Conservation (phyloP, 2,797 vertebrate genomes). For the Onychomys arenicola region DNA sequence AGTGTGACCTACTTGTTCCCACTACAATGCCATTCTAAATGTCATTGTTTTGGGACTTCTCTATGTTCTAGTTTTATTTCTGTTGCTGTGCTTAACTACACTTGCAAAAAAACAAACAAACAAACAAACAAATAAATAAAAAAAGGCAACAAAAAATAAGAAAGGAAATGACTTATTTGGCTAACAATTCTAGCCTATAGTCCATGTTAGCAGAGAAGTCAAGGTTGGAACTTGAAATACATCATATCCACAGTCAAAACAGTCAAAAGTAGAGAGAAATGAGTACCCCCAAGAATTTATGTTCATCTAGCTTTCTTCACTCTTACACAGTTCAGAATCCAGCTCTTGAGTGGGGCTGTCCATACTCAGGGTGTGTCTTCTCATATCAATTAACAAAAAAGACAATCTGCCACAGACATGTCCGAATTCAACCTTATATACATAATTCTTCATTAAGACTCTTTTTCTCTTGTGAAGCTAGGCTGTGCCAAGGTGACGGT, state of each 20-base stretch:
- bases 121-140: not conserved
- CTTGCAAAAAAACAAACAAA: not conserved
- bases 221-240: not conserved
- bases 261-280: not conserved
- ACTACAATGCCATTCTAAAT: not conserved
- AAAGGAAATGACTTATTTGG: not conserved
- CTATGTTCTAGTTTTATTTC: not conserved
- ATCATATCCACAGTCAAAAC: not conserved
- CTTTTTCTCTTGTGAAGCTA: not conserved
- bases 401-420: not conserved
- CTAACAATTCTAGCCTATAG: not conserved
- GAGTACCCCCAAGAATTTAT: not conserved
- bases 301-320: not conserved
- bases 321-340: not conserved
- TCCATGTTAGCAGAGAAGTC: not conserved
- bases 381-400: not conserved
- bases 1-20: not conserved
- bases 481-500: not conserved
- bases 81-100: not conserved
- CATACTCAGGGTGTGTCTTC: not conserved
- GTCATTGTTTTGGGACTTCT: not conserved
- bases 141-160: no score
- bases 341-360: not conserved
- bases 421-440: not conserved
- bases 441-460: not conserved